These are phyloP conservation scores for Dyspetes luteomarginatus DNA, from an alignment of 2,888 invertebrate species.

Conservation along the genomic window DNA sequence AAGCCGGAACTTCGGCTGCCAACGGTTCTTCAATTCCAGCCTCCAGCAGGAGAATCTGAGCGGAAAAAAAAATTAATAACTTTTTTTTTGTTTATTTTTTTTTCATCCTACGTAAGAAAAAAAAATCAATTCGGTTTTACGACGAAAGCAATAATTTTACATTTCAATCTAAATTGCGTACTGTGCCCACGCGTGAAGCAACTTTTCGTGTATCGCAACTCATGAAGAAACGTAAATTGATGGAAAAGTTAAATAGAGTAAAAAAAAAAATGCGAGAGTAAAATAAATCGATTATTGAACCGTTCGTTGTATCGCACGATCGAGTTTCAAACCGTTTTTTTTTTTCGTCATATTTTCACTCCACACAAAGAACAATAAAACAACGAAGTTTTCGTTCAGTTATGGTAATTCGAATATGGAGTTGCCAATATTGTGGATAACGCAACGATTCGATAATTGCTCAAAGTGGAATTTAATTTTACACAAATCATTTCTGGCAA, in stretches of 20 bases:
- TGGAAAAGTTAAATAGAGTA: no score
- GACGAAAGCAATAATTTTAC: not conserved
- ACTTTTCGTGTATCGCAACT: no score
- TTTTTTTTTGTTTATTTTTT: no score
- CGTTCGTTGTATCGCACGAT: not conserved
- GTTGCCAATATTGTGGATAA: not conserved
- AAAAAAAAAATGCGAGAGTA: not conserved
- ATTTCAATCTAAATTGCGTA: no score
- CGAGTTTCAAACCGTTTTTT: constrained; percentile 18
- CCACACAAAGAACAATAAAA: not conserved
- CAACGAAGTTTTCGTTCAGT: not conserved
- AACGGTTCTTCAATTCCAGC: constrained; percentile 89
- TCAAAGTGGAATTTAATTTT: no score
- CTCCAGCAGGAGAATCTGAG: constrained; percentile 87
- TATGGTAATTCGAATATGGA: constrained; percentile 6
- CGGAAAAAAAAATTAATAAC: constrained; percentile 61
- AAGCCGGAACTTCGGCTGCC: constrained; percentile 87
- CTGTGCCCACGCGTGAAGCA: no score
- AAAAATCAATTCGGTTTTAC: not conserved
- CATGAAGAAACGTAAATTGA: no score
- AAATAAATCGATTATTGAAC: not conserved
- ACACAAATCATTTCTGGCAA: no score
- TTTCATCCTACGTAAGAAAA: not conserved
- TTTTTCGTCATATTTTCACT: not conserved
- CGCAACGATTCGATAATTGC: not conserved